Base-by-base conservation (phyloP, 2,888 invertebrate species). In the Lasius platythorax region DNA sequence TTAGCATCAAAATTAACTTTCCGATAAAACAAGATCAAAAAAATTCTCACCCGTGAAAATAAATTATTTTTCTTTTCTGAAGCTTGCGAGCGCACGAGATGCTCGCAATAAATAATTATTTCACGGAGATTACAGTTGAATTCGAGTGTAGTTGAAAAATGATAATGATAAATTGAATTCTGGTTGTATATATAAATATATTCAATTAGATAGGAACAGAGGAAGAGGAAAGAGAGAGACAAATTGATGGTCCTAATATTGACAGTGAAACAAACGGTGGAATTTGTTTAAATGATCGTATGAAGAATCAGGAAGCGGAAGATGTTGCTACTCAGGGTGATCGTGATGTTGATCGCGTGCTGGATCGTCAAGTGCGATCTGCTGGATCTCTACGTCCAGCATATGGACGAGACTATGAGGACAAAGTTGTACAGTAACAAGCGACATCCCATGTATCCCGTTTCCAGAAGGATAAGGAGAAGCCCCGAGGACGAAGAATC, bases 391-490 rank as follows among this genome's bases (percentile, higher is more conserved):
- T 95, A 95, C 84, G 95, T 95, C 30, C 93, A 95, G 81, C 94
- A 95, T 91, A 95, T 95, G 95, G 95, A 95, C 88, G 94, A 95
- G 82, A 93, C 93, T 6, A 95, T 94, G 94, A 91, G 89, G 33
- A 93, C 94, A 3, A 30, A 89, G 40, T 82, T 87, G 23, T 91
- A 93, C 87, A 90, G 88, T n/a, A 91, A 64, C 50, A 85, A 73
- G 23, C 87, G 88, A 46, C 93, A 92, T 82, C 89, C 91, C 2
- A 90, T 87, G 53, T 91, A 92, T 43, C 70, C 90, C 9, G 68
- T 75, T n/a, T 83, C 83, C 8, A 61, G 37, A 3, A 90, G 93
- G 67, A 87, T 79, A 63, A 91, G 84, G 33, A 90, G 95, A 33
- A 91, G 90, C 66, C 61, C 87, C 0, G 91, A 89, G 33, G 5